phyloP scores from a whole-genome alignment of 2,797 vertebrate species.

The Emys orbicularis region DNA sequence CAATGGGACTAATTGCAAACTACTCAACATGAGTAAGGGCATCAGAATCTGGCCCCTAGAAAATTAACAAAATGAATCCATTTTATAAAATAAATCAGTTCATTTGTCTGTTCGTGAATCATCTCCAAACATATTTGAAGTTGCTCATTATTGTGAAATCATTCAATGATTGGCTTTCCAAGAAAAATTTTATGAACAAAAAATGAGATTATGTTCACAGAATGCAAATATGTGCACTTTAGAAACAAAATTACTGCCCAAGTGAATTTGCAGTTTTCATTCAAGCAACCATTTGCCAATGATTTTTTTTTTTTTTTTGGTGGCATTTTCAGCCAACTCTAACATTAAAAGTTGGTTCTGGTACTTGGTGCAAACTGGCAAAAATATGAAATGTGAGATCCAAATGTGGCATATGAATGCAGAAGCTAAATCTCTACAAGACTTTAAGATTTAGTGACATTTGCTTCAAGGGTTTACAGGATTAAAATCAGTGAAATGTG shows the following conservation, averaged over 20 bases:
- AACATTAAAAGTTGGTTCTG: not conserved
- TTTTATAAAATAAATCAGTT: not conserved
- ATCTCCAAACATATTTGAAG: not conserved
- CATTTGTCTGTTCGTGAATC: not conserved
- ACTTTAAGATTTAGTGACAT: not conserved
- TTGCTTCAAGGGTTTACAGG: not conserved
- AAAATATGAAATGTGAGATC: fast-evolving
- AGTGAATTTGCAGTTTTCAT: constrained; percentile 23
- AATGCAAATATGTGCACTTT: constrained; percentile 15
- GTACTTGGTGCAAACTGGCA: not conserved
- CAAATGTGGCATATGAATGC: not conserved
- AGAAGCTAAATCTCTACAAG: constrained; percentile 5
- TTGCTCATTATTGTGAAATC: not conserved
- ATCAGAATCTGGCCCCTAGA: not conserved
- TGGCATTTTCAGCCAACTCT: not conserved
- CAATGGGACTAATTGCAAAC: not conserved
- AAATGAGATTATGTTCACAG: not conserved
- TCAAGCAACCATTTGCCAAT: not conserved
- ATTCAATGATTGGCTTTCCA: not conserved
- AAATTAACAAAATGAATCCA: not conserved
- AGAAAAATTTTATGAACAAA: not conserved
- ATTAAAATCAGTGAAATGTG: not conserved
- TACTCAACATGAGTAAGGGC: constrained; percentile 7
- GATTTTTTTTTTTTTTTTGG: not conserved
- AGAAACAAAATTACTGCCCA: not conserved